Percentiles rank a stretch among this genome's conserved stretches.
Conservation (phyloP, 2,113 vertebrate species). For the Tichodroma muraria region DNA sequence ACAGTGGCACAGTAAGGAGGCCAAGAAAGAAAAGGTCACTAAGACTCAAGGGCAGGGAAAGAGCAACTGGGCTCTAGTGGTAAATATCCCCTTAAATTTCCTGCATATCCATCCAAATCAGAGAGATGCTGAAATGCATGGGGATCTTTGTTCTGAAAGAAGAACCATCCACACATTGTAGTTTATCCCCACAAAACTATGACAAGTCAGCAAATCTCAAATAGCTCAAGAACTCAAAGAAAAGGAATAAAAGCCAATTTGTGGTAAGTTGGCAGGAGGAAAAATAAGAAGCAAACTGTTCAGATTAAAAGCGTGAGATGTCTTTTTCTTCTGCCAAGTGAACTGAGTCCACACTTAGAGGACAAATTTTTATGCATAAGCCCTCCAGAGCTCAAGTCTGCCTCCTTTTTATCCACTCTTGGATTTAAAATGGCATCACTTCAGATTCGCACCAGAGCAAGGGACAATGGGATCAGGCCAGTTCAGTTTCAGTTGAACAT, state of each 20-base stretch:
- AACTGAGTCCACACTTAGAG: not conserved
- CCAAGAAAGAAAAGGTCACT: not conserved
- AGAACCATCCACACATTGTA: not conserved
- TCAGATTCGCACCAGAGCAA: not conserved
- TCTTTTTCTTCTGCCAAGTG: slow-evolving; percentile 8
- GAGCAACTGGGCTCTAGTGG: not conserved
- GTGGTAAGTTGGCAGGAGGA: not conserved
- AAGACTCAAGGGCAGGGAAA: not conserved
- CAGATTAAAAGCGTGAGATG: not conserved
- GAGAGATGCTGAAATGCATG: not conserved
- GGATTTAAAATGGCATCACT: not conserved
- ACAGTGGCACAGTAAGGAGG: not conserved
- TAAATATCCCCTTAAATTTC: not conserved
- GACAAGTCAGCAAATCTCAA: not conserved
- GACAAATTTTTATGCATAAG: not conserved
- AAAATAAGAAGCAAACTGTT: not conserved
- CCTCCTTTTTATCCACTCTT: not conserved
- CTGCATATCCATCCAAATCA: not conserved
- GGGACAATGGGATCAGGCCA: not conserved
- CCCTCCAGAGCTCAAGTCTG: not conserved
- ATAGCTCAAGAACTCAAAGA: not conserved
- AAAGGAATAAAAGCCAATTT: not conserved
- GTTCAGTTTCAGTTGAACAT: slow-evolving; percentile 27
- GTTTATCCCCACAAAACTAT: not conserved
- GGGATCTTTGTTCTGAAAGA: not conserved